phyloP scores from a whole-genome alignment of 2,888 invertebrate genomes.

The Gymnocheta viridis region DNA sequence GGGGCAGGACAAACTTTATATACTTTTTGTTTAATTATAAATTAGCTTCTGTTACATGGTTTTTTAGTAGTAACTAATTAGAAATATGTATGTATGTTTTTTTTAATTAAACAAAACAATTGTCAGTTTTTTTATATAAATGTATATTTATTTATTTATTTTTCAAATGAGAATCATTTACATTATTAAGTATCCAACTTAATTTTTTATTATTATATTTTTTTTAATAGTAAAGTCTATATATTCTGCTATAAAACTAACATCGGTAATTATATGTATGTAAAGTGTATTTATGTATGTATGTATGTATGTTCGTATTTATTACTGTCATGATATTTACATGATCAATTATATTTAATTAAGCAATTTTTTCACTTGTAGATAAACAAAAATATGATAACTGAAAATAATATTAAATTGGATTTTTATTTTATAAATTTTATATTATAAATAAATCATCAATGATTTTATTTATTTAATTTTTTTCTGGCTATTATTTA shows the following conservation, averaged over 20 bases:
- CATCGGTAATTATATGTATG: background rate
- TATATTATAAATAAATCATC: too few relatives aligned
- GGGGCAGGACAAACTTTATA: slow-evolving; percentile 26
- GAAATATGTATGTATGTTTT: background rate
- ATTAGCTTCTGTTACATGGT: background rate
- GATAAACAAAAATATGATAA: slow-evolving; percentile 5
- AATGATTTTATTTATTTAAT: background rate
- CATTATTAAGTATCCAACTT: background rate
- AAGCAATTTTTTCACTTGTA: slow-evolving; percentile 28
- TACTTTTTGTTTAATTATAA: background rate
- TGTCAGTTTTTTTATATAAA: background rate
- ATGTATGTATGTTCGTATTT: background rate
- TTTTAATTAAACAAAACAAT: background rate
- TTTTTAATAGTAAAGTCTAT: background rate
- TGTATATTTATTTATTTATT: too few relatives aligned
- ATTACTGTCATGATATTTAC: slow-evolving; percentile 11
- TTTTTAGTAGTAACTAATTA: background rate
- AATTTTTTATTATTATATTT: background rate
- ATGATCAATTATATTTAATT: slow-evolving; percentile 57
- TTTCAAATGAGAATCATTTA: background rate
- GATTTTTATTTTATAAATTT: background rate
- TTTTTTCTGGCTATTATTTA: background rate
- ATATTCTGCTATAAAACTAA: background rate
- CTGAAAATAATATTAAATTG: background rate
- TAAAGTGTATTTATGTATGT: background rate